Percentiles rank a stretch among this genome's conserved stretches.
These are phyloP conservation scores for Plestiodon gilberti DNA, from an alignment of 2,113 vertebrate species.

Conservation along the genomic window DNA sequence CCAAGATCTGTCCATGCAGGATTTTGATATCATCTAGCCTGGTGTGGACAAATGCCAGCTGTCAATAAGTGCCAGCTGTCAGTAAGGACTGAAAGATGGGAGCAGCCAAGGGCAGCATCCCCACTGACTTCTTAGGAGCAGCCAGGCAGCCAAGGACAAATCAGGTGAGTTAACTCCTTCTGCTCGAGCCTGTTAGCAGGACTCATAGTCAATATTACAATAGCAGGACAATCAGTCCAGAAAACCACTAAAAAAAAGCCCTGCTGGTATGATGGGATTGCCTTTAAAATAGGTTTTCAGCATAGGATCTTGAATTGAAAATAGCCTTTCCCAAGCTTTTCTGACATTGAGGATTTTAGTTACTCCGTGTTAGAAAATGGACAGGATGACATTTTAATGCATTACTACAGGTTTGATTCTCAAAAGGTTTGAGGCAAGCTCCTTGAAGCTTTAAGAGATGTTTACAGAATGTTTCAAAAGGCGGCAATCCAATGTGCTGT, in stretches of 20 bases:
- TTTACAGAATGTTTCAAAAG: neutral
- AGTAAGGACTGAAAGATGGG: neutral
- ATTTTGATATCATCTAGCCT: neutral
- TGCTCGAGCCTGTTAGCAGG: neutral
- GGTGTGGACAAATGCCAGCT: too few relatives aligned
- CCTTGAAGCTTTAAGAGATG: neutral
- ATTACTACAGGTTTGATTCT: neutral
- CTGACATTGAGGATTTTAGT: neutral
- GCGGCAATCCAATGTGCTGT: neutral
- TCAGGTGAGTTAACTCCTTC: neutral
- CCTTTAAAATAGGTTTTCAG: neutral
- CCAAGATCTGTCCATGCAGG: neutral
- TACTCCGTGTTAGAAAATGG: neutral
- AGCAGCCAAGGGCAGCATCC: neutral
- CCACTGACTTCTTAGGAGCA: neutral
- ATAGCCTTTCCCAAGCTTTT: neutral
- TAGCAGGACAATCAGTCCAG: neutral
- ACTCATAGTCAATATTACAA: neutral
- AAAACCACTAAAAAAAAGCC: conserved; percentile 29
- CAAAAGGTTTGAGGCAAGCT: neutral
- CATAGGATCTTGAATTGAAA: neutral
- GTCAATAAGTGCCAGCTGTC: neutral
- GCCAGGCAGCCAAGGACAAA: neutral
- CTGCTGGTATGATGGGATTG: conserved; percentile 36
- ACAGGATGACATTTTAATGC: neutral